A percentile compares a stretch with the other conserved stretches of the same genome.
Evolutionary conservation across 1,140 invertebrate species (phyloP).

Genomic region (Conus betulinus): DNA sequence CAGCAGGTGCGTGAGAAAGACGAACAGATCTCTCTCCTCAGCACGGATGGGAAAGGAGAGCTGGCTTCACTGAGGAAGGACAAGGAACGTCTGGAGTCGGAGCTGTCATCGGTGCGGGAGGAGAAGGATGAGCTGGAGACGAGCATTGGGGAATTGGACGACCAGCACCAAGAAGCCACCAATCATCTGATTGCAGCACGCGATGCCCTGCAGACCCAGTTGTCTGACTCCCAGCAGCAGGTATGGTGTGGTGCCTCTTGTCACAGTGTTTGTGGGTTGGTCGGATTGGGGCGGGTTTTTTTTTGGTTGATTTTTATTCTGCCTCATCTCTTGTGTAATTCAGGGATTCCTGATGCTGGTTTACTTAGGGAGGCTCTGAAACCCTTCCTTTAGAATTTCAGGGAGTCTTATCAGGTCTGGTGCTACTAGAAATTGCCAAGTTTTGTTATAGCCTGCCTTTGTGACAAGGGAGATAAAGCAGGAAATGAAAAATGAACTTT

Average conservation of each 20-base stretch:
- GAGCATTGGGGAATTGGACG: slow-evolving; percentile 84
- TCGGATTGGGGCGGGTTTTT: no score
- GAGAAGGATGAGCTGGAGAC: slow-evolving; percentile 69
- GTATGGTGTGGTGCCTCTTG: slow-evolving; percentile 22
- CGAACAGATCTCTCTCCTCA: slow-evolving; percentile 42
- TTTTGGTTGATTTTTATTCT: no score
- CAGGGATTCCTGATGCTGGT: no score
- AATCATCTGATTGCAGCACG: slow-evolving; percentile 64
- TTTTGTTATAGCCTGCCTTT: no score
- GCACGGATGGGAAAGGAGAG: slow-evolving; percentile 8
- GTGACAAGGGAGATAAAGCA: no score
- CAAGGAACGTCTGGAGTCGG: slow-evolving; percentile 59
- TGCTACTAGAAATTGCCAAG: no score
- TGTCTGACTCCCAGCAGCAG: slow-evolving; percentile 62
- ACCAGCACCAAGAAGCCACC: slow-evolving; percentile 83
- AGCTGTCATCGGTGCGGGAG: slow-evolving; percentile 39
- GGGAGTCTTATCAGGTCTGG: no score
- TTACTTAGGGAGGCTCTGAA: no score
- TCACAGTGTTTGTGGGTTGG: neutral
- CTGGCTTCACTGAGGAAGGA: slow-evolving; percentile 45
- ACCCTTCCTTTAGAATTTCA: no score
- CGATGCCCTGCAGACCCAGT: slow-evolving; percentile 65
- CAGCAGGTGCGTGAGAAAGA: slow-evolving; percentile 64
- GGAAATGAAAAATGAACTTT: no score
- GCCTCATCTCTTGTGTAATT: no score